Conservation (phyloP, 2,797 vertebrate genomes). For the Gymnothorax reevesii region DNA sequence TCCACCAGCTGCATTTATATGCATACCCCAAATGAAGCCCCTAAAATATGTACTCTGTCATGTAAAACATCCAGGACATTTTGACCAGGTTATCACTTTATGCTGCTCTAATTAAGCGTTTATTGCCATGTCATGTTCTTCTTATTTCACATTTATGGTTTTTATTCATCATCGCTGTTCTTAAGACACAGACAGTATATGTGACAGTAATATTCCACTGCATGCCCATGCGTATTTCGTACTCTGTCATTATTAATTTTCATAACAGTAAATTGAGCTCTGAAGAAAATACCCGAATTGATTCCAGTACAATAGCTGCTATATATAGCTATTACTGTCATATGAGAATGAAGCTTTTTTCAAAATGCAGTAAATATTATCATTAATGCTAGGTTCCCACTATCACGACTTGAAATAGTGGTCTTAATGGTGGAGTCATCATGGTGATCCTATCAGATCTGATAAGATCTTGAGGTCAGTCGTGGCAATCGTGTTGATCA, state of each 20-base stretch:
- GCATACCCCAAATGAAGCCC: neutral
- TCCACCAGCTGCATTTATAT: neutral
- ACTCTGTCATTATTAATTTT: neutral
- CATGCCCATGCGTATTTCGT: constrained; percentile 1
- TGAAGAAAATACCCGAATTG: neutral
- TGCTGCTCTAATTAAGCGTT: neutral
- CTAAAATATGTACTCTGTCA: neutral
- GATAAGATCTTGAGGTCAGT: no score
- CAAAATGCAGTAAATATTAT: no score
- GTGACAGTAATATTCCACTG: neutral
- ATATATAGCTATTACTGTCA: neutral
- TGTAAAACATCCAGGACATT: neutral
- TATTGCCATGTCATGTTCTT: neutral
- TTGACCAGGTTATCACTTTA: neutral
- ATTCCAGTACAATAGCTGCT: neutral
- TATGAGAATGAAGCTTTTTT: neutral
- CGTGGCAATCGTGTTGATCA: no score
- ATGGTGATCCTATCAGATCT: no score
- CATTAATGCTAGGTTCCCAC: no score
- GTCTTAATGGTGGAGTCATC: no score
- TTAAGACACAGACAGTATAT: neutral
- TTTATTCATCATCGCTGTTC: neutral
- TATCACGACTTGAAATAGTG: no score
- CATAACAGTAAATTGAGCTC: neutral
- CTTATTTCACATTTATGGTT: neutral